Evolutionary conservation across 2,113 vertebrate genomes (phyloP), one percentile per base, ranked within the genome.

Genomic region (Apeltes quadracus): DNA sequence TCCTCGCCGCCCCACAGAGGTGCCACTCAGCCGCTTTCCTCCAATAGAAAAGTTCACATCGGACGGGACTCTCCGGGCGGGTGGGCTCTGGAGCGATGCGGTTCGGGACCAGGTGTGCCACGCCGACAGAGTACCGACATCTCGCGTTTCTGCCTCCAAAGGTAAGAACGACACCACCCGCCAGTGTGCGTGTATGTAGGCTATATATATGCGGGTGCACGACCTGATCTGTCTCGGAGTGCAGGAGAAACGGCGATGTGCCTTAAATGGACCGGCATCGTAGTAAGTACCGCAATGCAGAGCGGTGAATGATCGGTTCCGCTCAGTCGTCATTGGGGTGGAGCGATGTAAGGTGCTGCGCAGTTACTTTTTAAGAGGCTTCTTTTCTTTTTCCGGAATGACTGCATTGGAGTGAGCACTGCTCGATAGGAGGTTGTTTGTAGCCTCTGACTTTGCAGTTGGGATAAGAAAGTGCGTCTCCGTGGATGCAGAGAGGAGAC

Each of bases 261-360:
- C 29, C 8, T 20, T 7, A 64, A 81, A 46, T 79, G 82, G 83
- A 84, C 84, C 88, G 75, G 75, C 66, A 16, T 56, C 11, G 43
- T n/a, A n/a, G n/a, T n/a, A 39, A 90, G 85, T 93, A 93, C 93
- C 93, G 93, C 93, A 94, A 87, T 94, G 93, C 93, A 94, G 93
- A 88, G 73, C 84, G 56, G 72, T 15, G 71, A 59, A 76, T 56
- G 36, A 25, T 69, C 72, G 82, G 85, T 87, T 72, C 79, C 67
- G 72, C 69, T 81, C 53, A 56, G 76, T 69, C 85, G 78, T 82
- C 81, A 78, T 44, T 15, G 69, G 71, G 68, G 25, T 38, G 79
- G 61, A 81, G 72, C 66, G 79, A 78, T 74, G 84, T 64, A 58
- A 76, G 62, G 54, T 3, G 55, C 59, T 84, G 74, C 70, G 84